phyloP scores from a whole-genome alignment of 2,113 vertebrate genomes.

The Caretta caretta region DNA sequence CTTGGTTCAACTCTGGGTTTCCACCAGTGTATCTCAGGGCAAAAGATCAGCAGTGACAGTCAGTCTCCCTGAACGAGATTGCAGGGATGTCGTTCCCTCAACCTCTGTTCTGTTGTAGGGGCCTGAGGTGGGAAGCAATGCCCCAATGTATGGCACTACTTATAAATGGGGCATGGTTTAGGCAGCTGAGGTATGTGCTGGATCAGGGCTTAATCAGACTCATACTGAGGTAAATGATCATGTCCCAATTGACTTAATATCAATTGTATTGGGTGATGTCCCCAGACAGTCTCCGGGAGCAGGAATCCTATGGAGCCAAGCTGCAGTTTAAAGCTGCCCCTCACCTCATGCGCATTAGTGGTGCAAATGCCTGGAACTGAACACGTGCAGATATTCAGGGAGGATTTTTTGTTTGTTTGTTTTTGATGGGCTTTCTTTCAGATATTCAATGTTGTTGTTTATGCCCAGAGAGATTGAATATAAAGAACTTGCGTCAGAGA shows the following conservation, averaged over 20 bases:
- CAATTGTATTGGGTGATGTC: not conserved
- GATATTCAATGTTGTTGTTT: not conserved
- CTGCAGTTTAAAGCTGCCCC: not conserved
- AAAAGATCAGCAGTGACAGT: not conserved
- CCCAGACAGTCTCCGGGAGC: not conserved
- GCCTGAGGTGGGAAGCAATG: not conserved
- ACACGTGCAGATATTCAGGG: not conserved
- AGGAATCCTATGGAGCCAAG: not conserved
- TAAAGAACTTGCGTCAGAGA: not conserved
- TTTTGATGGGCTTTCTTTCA: conserved; percentile 1
- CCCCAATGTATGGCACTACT: not conserved
- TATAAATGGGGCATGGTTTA: not conserved
- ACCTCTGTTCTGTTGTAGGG: not conserved
- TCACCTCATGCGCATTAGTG: not conserved
- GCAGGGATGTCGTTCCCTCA: not conserved
- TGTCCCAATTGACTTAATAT: not conserved
- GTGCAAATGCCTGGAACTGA: not conserved
- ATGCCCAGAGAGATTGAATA: not conserved
- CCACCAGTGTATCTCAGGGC: not conserved
- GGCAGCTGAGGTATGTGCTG: not conserved
- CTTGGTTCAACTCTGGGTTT: not conserved
- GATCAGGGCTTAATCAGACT: not conserved
- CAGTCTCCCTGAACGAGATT: not conserved
- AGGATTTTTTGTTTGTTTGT: not conserved
- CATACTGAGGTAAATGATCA: not conserved